Percentiles rank a stretch among this genome's conserved stretches.
These are phyloP conservation scores for Amniataba percoides DNA, from an alignment of 2,797 vertebrate species.

Conservation along the genomic window DNA sequence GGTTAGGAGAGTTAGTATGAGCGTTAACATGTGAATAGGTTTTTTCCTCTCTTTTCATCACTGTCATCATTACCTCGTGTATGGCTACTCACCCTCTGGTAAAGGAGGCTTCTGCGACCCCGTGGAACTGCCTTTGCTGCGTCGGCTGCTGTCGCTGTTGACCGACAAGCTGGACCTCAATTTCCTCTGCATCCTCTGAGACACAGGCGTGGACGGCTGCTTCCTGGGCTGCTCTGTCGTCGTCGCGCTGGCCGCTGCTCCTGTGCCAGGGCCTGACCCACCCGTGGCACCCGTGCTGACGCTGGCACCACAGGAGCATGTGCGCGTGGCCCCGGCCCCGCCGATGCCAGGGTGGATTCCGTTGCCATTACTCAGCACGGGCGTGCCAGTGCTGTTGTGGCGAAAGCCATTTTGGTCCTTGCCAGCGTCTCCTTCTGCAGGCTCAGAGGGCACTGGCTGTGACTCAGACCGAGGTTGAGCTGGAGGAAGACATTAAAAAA, in stretches of 20 bases:
- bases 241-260: background rate
- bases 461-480: slow-evolving; percentile 92
- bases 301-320: slow-evolving; percentile 80
- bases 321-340: slow-evolving; percentile 80
- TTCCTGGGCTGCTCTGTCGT: slow-evolving; percentile 83
- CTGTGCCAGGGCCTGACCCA: slow-evolving; percentile 25
- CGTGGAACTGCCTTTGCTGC: slow-evolving; percentile 92
- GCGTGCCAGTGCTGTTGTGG: slow-evolving; percentile 72
- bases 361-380: slow-evolving; percentile 83
- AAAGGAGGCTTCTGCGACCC: slow-evolving; percentile 92
- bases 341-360: slow-evolving; percentile 80
- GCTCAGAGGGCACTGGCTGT: slow-evolving; percentile 81
- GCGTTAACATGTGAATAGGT: background rate
- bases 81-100: slow-evolving; percentile 91
- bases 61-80: background rate
- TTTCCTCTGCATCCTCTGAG: slow-evolving; percentile 95
- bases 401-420: slow-evolving; percentile 85
- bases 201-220: slow-evolving; percentile 88
- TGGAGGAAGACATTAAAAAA: slow-evolving; percentile 72
- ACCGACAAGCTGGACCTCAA: slow-evolving; percentile 96
- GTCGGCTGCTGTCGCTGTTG: slow-evolving; percentile 92
- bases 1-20: slow-evolving; percentile 49
- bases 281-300: slow-evolving; percentile 46
- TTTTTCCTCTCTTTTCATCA: background rate
- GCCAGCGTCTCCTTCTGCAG: slow-evolving; percentile 68